Evolutionary conservation across 2,113 vertebrate genomes (phyloP), one percentile per base, ranked within the genome.

Genomic region (Pungitius pungitius): DNA sequence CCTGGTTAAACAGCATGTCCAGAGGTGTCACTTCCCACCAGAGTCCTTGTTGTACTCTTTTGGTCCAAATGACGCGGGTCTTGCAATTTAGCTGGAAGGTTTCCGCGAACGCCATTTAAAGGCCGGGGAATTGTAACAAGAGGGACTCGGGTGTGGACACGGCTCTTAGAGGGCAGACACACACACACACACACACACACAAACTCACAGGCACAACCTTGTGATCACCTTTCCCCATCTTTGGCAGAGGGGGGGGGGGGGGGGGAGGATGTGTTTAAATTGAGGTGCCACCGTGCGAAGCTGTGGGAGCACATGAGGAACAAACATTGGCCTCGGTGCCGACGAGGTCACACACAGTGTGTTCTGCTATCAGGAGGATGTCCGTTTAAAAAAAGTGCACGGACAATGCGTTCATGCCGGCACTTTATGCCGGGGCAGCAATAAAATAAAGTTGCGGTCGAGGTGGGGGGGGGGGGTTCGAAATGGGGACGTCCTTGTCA

Each of bases 271-370:
- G n/a, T 85, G 61, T 84, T 82, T 69, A 76, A 74, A 83, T 82
- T 57, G 78, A 82, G 69, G 77, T 78, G 69, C 69, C 73, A 77
- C 71, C 60, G 79, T 68, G 62, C 82, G 80, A 68, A 45, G 62
- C 64, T 76, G 73, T 57, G 49, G 2, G 71, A 82, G 68, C 30
- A 66, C 62, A 72, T 18, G 27, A 58, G 72, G 78, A 86, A 85
- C 80, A 89, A 89, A 89, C 81, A 78, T 78, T 85, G 84, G 77
- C 89, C 80, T 88, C 85, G 78, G 84, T 26, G 56, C 55, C 74
- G 74, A 42, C 59, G 55, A 57, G 73, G 68, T 42, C 59, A 26
- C 74, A 61, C 57, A 56, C 72, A 75, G 72, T 65, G 47, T 58
- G 71, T 56, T 51, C 69, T 78, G 54, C 78, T 83, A 88, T 90